A percentile compares a stretch with the other conserved stretches of the same genome.
phyloP scores from a whole-genome alignment of 2,797 vertebrate species.

The Catharus ustulatus region DNA sequence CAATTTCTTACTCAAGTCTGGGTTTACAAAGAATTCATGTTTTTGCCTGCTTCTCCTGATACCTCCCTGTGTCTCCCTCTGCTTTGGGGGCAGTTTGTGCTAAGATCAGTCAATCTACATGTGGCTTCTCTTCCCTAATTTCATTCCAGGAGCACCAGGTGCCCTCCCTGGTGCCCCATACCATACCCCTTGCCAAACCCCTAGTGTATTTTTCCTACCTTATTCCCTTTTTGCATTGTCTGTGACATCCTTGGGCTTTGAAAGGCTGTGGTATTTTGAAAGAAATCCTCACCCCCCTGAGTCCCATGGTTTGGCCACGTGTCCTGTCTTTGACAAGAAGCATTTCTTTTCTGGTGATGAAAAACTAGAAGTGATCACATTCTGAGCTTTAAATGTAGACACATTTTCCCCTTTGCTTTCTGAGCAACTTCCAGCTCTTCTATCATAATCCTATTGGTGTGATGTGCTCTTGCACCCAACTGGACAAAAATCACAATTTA shows the following conservation, averaged over 20 bases:
- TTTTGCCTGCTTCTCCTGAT: neutral
- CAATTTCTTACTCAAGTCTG: neutral
- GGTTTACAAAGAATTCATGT: rapidly evolving
- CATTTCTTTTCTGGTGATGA: neutral
- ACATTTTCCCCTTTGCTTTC: neutral
- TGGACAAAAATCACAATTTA: neutral
- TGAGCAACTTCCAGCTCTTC: neutral
- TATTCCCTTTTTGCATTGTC: neutral
- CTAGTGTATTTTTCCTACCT: neutral
- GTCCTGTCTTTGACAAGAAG: neutral
- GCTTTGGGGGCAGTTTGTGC: neutral
- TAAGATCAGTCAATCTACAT: neutral
- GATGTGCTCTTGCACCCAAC: neutral
- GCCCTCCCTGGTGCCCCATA: neutral
- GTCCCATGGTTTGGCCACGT: neutral
- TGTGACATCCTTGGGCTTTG: neutral
- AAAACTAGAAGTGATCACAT: neutral
- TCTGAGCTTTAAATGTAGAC: neutral
- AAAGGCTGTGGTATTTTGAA: neutral
- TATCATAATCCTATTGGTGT: neutral
- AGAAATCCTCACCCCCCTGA: neutral
- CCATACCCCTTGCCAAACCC: rapidly evolving
- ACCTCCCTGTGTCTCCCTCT: neutral
- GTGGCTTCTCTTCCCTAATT: neutral
- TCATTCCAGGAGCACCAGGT: neutral